Evolutionary conservation across 1,140 invertebrate species (phyloP), one percentile per base, ranked within the genome.

Genomic region (Metopolophium dirhodum): DNA sequence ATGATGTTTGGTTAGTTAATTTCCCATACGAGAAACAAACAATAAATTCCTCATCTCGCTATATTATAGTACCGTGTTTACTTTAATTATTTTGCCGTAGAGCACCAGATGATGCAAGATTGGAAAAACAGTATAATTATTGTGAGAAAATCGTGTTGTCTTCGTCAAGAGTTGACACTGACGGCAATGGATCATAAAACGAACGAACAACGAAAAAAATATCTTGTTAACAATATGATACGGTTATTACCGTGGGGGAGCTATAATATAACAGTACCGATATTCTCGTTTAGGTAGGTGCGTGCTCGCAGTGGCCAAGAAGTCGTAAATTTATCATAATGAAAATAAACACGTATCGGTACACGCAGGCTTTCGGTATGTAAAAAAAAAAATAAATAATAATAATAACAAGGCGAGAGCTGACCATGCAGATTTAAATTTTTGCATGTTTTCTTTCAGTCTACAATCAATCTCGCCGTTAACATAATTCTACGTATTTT

Each of bases 1-100:
- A 90, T 61, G 89, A 90, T 90, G 61, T 90, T 90, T 90, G 37
- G 45, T 68, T 61, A 90, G 89, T 90, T 61, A 2, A 41, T 61
- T 90, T 90, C 30, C 54, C 89, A 51, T 11, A 47, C 37, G n/a
- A 41, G 41, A 90, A n/a, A 90, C 54, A n/a, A 90, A 90, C 54
- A 90, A 41, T 87, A 49, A n/a, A n/a, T 54, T 37, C 51, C 49
- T 54, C 35, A 2, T 89, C 35, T 20, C 7, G 22, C 41, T 85
- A 14, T 47, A 47, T 47, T 41, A 47, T 49, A 47, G 85, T 57
- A 30, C 54, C 35, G n/a, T 89, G 87, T 89, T 89, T 89, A 41
- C 87, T 54, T 54, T 54, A 88, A 88, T 88, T 37, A 51, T 88
- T 54, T 30, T 88, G n/a, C n/a, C 22, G n/a, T 35, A 88, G 6